Base-by-base conservation (phyloP, 2,797 vertebrate genomes). In the Enteromius radiatus region DNA sequence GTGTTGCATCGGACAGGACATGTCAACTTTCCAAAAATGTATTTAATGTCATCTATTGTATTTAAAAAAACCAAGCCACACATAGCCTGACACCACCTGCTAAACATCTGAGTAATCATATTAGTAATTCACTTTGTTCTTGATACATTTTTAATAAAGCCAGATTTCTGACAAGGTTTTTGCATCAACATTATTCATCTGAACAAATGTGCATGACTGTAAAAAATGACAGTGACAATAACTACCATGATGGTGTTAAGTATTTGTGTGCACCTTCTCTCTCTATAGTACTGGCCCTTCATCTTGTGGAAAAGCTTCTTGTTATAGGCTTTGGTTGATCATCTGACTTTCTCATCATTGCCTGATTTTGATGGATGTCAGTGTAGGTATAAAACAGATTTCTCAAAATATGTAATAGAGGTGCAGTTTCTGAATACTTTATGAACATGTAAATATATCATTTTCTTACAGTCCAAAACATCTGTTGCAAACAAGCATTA, bases 131-230 rank as follows among this genome's bases (percentile, higher is more conserved):
- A 43, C 21, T 67, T 36, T 23, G 1, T 52, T 61, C 54, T 43
- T 47, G 17, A 61, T 64, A 12, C 26, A 64, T 65, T 47, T 64
- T 78, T 64, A 64, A 77, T n/a, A 38, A 77, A 47, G 41, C 17
- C 52, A 76, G 73, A 19, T 73, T 56, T 75, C 11, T 26, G 23
- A 31, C 10, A 2, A 12, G 6, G 9, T 43, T 43, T 45, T 45
- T 45, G 11, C 43, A 3, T 45, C 12, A 45, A 45, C 54, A 43
- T 15, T n/a, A 54, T 61, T 23, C 36, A 12, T 43, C 4, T 33
- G 5, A 59, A 6, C 1, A 2, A 52, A 52, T 52, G 26, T 21
- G 23, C 17, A 19, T 67, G 23, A 45, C 11, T 12, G 12, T 76
- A 15, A 76, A 14, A 45, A 45, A 11, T 45, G 43, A 14, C 43